Evolutionary conservation across 2,797 vertebrate species (phyloP), one percentile per base, ranked within the genome.

Genomic region (Gallinago solitaria): DNA sequence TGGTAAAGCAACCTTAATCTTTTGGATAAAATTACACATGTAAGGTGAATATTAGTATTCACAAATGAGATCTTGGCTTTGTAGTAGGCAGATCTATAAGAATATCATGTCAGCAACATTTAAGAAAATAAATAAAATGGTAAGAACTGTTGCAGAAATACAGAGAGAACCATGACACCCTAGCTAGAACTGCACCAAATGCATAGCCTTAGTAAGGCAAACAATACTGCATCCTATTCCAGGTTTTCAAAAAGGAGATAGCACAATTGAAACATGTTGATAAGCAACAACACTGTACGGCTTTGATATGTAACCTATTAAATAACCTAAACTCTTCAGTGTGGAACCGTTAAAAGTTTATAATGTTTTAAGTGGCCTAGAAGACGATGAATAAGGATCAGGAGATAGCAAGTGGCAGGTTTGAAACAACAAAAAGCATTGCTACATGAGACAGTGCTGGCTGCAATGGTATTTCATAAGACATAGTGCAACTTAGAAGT

Each of bases 401-500:
- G 35, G 39, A 67, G n/a, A 73, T 4, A 73, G 11, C 19, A 50
- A 74, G 21, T 41, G 6, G 5, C 9, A 51, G 17, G 9, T 74
- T 74, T 48, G 50, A 74, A 74, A 54, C 16, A 83, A 56, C 15
- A 67, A 54, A 67, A 56, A 63, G 7, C 12, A 28, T 16, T 30
- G 14, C 5, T 63, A 45, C 6, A 14, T 57, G 56, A 57, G 35
- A 25, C 21, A 61, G 3, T 45, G n/a, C 11, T 41, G n/a, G 5
- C 17, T 61, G 25, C 12, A 0, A 0, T 24, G 16, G 5, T 51
- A 4, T 27, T 37, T 39, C 25, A 17, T 20, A 74, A 1, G 2
- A 7, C 25, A 32, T 5, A 33, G 20, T 18, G 6, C 4, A 61
- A 61, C 63, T 21, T 30, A n/a, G 17, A 54, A 51, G 21, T 75